These are phyloP conservation scores for Prinia subflava DNA, from an alignment of 2,113 vertebrate species.

Conservation along the genomic window DNA sequence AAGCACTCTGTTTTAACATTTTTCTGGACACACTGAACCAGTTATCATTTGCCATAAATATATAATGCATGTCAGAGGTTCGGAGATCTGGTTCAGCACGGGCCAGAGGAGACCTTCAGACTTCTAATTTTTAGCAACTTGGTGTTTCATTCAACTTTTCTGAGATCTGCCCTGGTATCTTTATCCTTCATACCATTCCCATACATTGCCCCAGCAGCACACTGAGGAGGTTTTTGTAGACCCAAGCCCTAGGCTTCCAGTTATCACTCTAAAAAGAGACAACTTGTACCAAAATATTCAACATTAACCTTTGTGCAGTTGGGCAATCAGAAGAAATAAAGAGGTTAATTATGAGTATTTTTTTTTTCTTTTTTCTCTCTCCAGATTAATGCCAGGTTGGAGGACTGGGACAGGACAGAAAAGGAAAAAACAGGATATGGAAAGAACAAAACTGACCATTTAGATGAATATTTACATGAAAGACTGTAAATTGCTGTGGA, in stretches of 20 bases:
- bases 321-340: accelerated
- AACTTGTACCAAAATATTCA: background rate
- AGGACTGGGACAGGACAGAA: background rate
- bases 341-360: background rate
- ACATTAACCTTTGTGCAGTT: background rate
- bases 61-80: background rate
- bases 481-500: background rate
- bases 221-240: background rate
- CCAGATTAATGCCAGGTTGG: background rate
- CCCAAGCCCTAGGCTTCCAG: background rate
- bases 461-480: background rate
- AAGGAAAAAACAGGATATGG: background rate
- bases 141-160: background rate
- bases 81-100: background rate
- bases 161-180: background rate
- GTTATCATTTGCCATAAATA: background rate
- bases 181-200: background rate
- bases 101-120: background rate
- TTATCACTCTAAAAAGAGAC: background rate
- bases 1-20: accelerated
- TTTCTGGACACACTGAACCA: background rate
- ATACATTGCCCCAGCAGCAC: background rate
- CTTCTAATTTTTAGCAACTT: background rate
- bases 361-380: background rate
- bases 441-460: background rate